Evolutionary conservation across 2,113 vertebrate genomes (phyloP).

Genomic region (Oncorhynchus nerka): DNA sequence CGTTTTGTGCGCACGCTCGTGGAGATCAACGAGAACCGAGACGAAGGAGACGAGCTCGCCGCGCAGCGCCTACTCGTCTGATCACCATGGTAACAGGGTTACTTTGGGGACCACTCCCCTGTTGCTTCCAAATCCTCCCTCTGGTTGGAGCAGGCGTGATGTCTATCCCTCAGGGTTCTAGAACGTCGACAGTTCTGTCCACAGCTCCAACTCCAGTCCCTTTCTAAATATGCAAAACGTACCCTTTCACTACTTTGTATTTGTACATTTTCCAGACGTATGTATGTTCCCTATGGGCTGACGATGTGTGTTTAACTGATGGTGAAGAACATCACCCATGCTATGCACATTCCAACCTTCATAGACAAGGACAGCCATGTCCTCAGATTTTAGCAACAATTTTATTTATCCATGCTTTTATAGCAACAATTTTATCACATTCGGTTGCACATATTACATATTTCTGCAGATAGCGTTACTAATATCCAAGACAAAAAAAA

Average conservation of each 20-base stretch:
- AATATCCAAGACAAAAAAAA: constrained; percentile 21
- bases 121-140: constrained; percentile 27
- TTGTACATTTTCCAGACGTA: not conserved
- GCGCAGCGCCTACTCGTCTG: constrained; percentile 73
- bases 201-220: constrained; percentile 43
- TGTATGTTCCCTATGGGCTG: not conserved
- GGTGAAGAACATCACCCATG: not conserved
- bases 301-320: not conserved
- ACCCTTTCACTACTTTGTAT: constrained; percentile 61
- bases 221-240: constrained; percentile 70
- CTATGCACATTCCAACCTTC: no score
- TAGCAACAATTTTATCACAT: no score
- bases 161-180: constrained; percentile 45
- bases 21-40: constrained; percentile 94
- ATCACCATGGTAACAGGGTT: constrained; percentile 12
- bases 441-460: constrained; percentile 51
- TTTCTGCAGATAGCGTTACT: constrained; percentile 15
- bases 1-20: constrained; percentile 91
- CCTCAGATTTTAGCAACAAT: constrained; percentile 48
- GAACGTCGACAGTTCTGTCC: constrained; percentile 27
- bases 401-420: constrained; percentile 63
- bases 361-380: no score
- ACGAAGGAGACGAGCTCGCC: constrained; percentile 93
- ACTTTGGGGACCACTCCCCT: not conserved
- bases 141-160: constrained; percentile 21